Percentiles rank a stretch among this genome's conserved stretches.
Evolutionary conservation across 2,888 invertebrate species (phyloP).

Genomic region (Drosophila recens): DNA sequence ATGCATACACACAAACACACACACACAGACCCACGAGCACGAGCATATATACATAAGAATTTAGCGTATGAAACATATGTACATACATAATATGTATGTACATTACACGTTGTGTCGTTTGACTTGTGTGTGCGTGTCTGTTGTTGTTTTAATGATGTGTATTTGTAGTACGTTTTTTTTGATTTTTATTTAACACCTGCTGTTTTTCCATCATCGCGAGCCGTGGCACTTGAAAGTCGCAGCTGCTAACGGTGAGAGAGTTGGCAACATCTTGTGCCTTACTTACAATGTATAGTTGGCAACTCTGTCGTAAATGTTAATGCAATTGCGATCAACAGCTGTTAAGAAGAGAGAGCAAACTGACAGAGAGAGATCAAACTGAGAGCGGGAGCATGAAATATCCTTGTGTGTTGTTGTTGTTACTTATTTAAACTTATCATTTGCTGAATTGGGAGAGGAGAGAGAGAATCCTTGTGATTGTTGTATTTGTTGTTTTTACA

Average conservation of each 20-base stretch:
- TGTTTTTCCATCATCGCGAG: conserved; percentile 68
- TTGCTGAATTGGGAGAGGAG: conserved; percentile 3
- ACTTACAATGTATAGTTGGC: conserved; percentile 31
- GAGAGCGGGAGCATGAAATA: conserved; percentile 8
- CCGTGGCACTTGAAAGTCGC: conserved; percentile 34
- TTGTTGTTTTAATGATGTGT: conserved; percentile 33
- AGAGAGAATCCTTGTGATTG: conserved; percentile 27
- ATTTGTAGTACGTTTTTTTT: conserved; percentile 32
- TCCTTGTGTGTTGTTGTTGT: conserved; percentile 16
- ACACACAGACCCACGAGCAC: not conserved
- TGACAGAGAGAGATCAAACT: not conserved
- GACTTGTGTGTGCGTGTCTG: conserved; percentile 35
- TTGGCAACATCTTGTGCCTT: conserved; percentile 37
- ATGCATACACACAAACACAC: conserved; percentile 1
- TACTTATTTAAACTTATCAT: conserved; percentile 9
- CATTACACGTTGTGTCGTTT: conserved; percentile 33
- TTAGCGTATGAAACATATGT: conserved; percentile 5
- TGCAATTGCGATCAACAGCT: conserved; percentile 64
- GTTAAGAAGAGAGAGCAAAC: conserved; percentile 28
- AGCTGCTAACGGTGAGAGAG: conserved; percentile 41
- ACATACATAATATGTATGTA: not conserved
- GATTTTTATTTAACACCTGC: conserved; percentile 75
- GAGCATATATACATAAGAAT: conserved; percentile 22
- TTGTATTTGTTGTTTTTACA: conserved; percentile 43
- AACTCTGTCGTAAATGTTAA: conserved; percentile 35